These are phyloP conservation scores for Rotaria macrura DNA, from an alignment of 2,888 invertebrate genomes.

Conservation along the genomic window DNA sequence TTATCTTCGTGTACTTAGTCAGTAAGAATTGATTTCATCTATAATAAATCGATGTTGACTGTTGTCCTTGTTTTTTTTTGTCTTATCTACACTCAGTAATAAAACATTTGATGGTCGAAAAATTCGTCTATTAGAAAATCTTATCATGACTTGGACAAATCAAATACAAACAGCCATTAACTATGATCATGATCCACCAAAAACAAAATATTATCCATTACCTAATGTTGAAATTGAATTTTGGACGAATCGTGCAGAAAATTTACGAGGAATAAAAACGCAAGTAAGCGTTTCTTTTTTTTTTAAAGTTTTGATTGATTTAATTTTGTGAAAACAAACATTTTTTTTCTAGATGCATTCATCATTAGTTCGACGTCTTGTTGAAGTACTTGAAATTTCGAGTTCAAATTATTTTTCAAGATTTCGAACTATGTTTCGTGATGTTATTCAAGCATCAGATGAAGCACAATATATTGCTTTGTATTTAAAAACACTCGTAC, in stretches of 20 bases:
- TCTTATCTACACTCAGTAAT: background rate
- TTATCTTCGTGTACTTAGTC: constrained; percentile 6
- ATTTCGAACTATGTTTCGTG: background rate
- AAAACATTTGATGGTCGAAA: background rate
- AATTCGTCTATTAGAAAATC: constrained; percentile 19
- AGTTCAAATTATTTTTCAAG: background rate
- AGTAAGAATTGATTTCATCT: background rate
- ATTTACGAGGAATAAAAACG: constrained; percentile 71
- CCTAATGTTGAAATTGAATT: constrained; percentile 65
- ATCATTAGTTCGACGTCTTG: background rate
- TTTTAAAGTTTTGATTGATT: background rate
- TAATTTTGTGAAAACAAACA: background rate
- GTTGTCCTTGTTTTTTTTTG: too few species aligned
- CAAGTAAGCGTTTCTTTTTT: constrained; percentile 64
- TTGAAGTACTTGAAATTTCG: background rate
- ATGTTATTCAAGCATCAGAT: background rate
- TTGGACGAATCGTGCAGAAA: constrained; percentile 66
- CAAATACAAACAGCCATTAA: constrained; percentile 2
- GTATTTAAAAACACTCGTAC: background rate
- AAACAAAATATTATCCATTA: constrained; percentile 65
- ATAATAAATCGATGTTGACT: too few species aligned
- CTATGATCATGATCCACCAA: constrained; percentile 54
- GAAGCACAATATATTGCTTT: constrained; percentile 11
- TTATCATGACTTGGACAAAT: background rate
- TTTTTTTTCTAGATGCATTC: background rate